Percentiles rank a stretch among this genome's conserved stretches.
phyloP scores from a whole-genome alignment of 2,113 vertebrate genomes.

The Hyperoodon ampullatus region DNA sequence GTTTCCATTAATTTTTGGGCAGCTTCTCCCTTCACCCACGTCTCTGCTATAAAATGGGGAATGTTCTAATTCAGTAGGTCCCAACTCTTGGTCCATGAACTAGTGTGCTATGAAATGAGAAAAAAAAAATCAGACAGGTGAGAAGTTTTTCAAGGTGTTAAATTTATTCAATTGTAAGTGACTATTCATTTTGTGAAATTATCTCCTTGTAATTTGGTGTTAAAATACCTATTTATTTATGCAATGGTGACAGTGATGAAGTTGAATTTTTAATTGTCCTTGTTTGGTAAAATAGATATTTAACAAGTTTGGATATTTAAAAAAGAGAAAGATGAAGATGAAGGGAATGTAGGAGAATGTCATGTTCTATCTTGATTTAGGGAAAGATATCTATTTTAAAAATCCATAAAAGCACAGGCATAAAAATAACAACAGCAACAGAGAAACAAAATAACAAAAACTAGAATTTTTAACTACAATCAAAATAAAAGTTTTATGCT shows the following conservation, averaged over 20 bases:
- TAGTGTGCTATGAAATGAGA: background rate
- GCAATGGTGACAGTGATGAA: conserved; percentile 17
- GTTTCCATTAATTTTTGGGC: background rate
- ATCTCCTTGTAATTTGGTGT: conserved; percentile 11
- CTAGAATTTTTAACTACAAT: background rate
- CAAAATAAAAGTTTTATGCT: background rate
- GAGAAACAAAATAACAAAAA: conserved; percentile 13
- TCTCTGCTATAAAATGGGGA: background rate
- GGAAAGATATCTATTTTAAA: background rate
- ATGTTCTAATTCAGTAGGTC: background rate
- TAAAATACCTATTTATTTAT: conserved; percentile 46
- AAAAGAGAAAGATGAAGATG: background rate
- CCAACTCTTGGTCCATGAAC: background rate
- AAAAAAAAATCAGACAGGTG: background rate
- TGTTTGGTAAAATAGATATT: conserved; percentile 14
- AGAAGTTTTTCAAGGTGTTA: background rate
- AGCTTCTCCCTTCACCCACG: background rate
- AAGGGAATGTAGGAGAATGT: background rate
- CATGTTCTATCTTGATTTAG: background rate
- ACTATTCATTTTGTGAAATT: conserved; percentile 50
- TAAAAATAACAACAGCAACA: background rate
- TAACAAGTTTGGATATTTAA: background rate
- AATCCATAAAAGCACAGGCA: background rate
- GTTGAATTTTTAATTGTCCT: conserved; percentile 42
- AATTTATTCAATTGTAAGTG: conserved; percentile 44